Percentiles rank a stretch among this genome's conserved stretches.
phyloP scores from a whole-genome alignment of 2,113 vertebrate genomes.

The Malaclemys terrapin region DNA sequence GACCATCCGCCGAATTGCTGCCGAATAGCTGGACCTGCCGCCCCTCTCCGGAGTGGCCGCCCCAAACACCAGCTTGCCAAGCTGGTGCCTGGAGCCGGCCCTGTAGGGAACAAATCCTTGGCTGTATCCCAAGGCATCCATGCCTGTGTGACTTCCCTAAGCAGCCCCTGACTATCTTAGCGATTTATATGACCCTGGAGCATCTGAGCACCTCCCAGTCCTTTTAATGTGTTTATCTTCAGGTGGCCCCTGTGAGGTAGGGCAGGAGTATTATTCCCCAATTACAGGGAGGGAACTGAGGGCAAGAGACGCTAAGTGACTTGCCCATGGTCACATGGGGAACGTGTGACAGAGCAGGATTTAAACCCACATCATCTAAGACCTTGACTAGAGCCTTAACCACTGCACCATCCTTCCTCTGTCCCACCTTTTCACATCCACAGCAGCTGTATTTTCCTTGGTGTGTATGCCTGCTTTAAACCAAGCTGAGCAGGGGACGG shows the following conservation, averaged over 20 bases:
- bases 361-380: too few species aligned
- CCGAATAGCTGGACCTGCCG: too few species aligned
- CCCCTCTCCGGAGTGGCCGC: too few species aligned
- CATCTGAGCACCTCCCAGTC: not conserved
- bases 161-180: not conserved
- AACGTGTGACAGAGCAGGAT: too few species aligned
- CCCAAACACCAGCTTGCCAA: too few species aligned
- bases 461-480: not conserved
- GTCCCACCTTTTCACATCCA: not conserved
- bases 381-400: not conserved
- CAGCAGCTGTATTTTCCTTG: not conserved
- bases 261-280: too few species aligned
- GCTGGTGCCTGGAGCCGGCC: too few species aligned
- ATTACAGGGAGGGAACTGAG: too few species aligned
- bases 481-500: not conserved
- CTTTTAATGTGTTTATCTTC: not conserved
- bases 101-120: too few species aligned
- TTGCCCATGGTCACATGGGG: too few species aligned
- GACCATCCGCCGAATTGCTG: too few species aligned
- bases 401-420: not conserved
- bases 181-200: not conserved
- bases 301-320: too few species aligned
- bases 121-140: not conserved
- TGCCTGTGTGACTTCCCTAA: not conserved
- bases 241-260: not conserved